phyloP scores from a whole-genome alignment of 2,113 vertebrate species.

The Corythornis madagascariensis region DNA sequence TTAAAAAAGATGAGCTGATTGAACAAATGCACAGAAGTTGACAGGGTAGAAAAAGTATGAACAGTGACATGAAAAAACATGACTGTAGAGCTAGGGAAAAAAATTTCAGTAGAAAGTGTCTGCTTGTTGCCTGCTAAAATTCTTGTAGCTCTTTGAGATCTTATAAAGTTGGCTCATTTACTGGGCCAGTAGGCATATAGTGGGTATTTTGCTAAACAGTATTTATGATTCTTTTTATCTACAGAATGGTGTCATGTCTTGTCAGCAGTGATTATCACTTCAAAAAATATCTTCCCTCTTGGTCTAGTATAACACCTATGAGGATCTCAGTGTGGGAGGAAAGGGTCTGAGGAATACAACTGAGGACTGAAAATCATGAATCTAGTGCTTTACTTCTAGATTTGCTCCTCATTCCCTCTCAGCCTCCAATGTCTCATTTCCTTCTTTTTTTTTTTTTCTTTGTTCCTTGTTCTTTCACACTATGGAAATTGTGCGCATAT shows the following conservation, averaged over 20 bases:
- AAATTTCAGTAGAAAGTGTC: background rate
- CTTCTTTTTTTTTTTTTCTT: background rate
- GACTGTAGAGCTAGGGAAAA: background rate
- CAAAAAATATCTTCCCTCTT: background rate
- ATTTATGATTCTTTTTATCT: conserved; percentile 22
- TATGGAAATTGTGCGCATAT: background rate
- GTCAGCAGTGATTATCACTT: conserved; percentile 20
- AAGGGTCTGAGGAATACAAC: background rate
- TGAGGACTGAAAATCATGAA: background rate
- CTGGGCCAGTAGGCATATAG: background rate
- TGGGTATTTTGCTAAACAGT: background rate
- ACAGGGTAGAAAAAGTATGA: background rate
- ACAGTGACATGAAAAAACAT: background rate
- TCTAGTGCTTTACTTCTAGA: background rate
- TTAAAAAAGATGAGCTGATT: background rate
- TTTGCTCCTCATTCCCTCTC: background rate
- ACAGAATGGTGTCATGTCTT: background rate
- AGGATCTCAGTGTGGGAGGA: background rate
- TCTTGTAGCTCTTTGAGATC: background rate
- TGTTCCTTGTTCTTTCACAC: background rate
- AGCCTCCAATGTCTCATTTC: background rate
- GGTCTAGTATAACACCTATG: background rate
- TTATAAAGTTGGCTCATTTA: background rate
- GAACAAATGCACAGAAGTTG: background rate
- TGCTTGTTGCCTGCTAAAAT: background rate